Evolutionary conservation across 2,797 vertebrate species (phyloP).

Genomic region (Enteromius fasciolatus): DNA sequence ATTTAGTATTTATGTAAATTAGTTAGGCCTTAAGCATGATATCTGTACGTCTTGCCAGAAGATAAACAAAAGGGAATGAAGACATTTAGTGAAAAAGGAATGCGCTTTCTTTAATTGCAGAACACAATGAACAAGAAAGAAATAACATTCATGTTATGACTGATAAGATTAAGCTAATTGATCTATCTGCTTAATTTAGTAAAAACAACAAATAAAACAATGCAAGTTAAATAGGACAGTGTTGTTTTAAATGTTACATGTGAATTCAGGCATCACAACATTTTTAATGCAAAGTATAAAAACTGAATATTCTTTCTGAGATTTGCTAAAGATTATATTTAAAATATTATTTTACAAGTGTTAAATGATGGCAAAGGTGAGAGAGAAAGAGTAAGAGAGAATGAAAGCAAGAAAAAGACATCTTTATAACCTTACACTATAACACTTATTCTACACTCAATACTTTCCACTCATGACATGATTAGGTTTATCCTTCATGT

Average conservation of each 20-base stretch:
- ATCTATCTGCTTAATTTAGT: conserved; percentile 2
- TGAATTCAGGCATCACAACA: neutral
- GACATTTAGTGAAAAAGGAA: conserved; percentile 2
- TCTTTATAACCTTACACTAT: neutral
- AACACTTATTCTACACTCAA: conserved; percentile 43
- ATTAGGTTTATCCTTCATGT: conserved; percentile 43
- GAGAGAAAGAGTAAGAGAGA: conserved; percentile 22
- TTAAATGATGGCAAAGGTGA: conserved; percentile 11
- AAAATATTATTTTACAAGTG: neutral
- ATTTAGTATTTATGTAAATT: conserved; percentile 44
- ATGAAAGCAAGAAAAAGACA: conserved; percentile 15
- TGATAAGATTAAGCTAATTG: neutral
- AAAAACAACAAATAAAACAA: neutral
- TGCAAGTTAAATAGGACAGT: neutral
- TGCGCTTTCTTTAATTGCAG: neutral
- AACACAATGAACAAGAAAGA: conserved; percentile 20
- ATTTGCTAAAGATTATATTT: neutral
- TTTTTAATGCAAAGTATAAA: neutral
- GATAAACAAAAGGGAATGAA: neutral
- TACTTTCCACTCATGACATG: conserved; percentile 49
- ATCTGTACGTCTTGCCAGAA: neutral
- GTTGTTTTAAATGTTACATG: neutral
- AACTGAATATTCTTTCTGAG: neutral
- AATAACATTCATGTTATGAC: neutral
- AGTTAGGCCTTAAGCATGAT: conserved; percentile 32